Evolutionary conservation across 2,113 vertebrate species (phyloP).

Genomic region (Camelus bactrianus): DNA sequence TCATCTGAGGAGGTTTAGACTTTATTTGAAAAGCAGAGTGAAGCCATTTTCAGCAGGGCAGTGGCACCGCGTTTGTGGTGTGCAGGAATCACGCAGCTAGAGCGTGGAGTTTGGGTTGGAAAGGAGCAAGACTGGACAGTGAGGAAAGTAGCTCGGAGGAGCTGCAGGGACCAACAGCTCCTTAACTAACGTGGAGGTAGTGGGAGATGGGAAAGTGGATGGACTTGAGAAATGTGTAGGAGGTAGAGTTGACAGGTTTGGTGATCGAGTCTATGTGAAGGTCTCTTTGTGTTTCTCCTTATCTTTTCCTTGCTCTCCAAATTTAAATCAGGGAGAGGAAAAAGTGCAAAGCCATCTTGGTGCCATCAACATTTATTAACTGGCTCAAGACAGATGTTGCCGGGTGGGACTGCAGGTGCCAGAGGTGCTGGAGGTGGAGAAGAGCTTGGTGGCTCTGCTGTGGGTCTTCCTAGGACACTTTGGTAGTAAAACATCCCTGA

Average conservation of each 20-base stretch:
- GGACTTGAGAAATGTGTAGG: not conserved
- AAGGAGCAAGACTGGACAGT: not conserved
- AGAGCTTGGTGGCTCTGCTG: not conserved
- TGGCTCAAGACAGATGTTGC: not conserved
- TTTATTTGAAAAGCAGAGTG: not conserved
- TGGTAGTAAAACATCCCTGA: not conserved
- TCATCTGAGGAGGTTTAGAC: not conserved
- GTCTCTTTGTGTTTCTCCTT: not conserved
- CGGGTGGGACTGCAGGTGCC: not conserved
- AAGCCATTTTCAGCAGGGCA: not conserved
- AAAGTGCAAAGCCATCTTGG: not conserved
- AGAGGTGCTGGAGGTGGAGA: not conserved
- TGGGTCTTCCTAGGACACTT: not conserved
- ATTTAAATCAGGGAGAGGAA: not conserved
- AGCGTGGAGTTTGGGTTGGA: not conserved
- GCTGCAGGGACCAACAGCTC: not conserved
- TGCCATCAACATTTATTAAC: not conserved
- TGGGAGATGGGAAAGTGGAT: not conserved
- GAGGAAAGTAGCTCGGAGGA: not conserved
- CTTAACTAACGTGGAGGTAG: not conserved
- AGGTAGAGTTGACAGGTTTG: not conserved
- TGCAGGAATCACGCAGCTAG: not conserved
- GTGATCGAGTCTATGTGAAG: not conserved
- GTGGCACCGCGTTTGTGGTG: not conserved
- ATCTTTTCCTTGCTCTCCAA: not conserved